These are phyloP conservation scores for Hippocampus zosterae DNA, from an alignment of 2,113 vertebrate genomes.

Conservation along the genomic window DNA sequence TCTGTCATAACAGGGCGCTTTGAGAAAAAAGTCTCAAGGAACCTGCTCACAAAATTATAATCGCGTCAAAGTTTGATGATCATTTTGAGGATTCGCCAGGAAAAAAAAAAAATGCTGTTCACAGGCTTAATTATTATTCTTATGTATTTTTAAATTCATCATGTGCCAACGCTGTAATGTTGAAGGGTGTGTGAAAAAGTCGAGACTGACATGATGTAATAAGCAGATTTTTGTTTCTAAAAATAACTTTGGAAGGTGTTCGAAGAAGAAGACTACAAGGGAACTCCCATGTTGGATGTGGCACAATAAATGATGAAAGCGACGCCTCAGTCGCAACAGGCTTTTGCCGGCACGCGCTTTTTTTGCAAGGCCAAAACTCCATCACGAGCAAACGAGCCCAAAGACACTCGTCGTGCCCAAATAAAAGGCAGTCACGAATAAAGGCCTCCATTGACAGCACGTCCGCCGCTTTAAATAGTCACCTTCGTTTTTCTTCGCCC, in stretches of 20 bases:
- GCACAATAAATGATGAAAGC: slow-evolving; percentile 19
- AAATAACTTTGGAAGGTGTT: not conserved
- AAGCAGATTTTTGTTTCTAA: not conserved
- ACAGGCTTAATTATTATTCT: not conserved
- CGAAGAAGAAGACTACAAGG: not conserved
- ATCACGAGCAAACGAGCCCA: slow-evolving; percentile 38
- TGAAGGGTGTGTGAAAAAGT: no score
- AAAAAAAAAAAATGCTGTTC: not conserved
- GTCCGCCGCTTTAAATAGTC: slow-evolving; percentile 53
- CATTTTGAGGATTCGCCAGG: not conserved
- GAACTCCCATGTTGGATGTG: slow-evolving; percentile 5
- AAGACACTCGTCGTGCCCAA: slow-evolving; percentile 7
- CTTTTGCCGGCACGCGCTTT: slow-evolving; percentile 38
- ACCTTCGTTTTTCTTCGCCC: slow-evolving; percentile 28
- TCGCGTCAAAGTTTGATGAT: not conserved
- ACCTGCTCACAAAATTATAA: not conserved
- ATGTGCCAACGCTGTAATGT: no score
- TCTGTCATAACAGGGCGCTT: not conserved
- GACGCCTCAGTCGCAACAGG: slow-evolving; percentile 28
- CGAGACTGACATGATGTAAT: not conserved
- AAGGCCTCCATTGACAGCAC: slow-evolving; percentile 39
- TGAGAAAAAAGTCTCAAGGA: not conserved
- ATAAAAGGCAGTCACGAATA: slow-evolving; percentile 34
- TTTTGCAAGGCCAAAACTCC: slow-evolving; percentile 42
- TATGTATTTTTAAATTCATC: not conserved